Base-by-base conservation (phyloP, 1,140 invertebrate species). In the Drosophila pallidifrons region DNA sequence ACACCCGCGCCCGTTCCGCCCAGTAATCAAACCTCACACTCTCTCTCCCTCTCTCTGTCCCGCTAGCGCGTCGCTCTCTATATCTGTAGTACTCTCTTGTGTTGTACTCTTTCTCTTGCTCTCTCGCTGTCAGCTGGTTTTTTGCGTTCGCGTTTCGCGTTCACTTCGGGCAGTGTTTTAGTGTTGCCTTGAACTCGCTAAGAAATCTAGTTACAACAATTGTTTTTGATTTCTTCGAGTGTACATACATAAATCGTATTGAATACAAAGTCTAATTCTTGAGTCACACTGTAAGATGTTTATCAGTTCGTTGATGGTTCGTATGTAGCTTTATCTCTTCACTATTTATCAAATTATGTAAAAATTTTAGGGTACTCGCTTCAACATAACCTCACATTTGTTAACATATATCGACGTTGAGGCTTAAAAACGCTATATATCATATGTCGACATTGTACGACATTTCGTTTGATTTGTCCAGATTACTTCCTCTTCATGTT, bases 81-180 rank as follows among this genome's bases (percentile, higher is more conserved):
- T 32, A 25, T 35, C 8, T 38, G 3, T 5, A 13, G 13, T n/a
- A 15, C 5, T 49, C 15, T 20, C 16, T 4, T 8, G 8, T 45
- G 45, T 25, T 43, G 11, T 13, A 20, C 41, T 54, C 55, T 57
- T 35, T 30, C 52, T 47, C 51, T 45, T 46, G 11, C 25, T 15
- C 52, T 71, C 67, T 59, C 47, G 47, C 60, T 59, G 72, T 85
- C 81, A 89, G 85, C 85, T 88, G 83, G 81, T 81, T 87, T 70
- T 77, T 77, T 74, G 75, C 70, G 63, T 65, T 77, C 57, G 60
- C 74, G 67, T 80, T 82, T 57, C 77, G 65, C 75, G 70, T 83
- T 89, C 74, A 70, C 70, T 80, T 85, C 67, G 81, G 38, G 13
- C 63, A 75, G 54, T 57, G 64, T 81, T 75, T 71, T 67, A 85